phyloP scores from a whole-genome alignment of 2,888 invertebrate species.

The Hypsopygia costalis region DNA sequence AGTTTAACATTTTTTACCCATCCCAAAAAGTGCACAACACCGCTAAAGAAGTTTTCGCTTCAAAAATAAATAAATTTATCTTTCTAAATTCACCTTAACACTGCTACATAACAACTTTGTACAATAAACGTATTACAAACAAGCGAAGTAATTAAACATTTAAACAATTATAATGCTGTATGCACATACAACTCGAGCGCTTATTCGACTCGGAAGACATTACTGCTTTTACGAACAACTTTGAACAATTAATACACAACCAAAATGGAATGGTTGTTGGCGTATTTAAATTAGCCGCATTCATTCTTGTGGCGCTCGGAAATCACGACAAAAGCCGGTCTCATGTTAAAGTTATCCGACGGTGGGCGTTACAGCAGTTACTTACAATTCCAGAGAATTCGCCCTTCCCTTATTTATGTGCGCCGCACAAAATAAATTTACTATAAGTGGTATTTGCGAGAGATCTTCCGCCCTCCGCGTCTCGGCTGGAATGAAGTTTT shows the following conservation, averaged over 20 bases:
- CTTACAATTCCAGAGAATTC: conserved; percentile 50
- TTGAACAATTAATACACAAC: conserved; percentile 5
- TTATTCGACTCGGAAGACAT: conserved; percentile 2
- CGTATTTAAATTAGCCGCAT: conserved; percentile 18
- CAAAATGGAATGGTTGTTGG: not conserved
- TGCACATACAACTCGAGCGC: no score
- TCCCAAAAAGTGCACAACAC: no score
- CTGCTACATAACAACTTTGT: no score
- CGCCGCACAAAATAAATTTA: conserved; percentile 59
- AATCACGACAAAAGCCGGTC: conserved; percentile 34
- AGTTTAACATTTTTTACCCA: no score
- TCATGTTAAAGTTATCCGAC: conserved; percentile 27
- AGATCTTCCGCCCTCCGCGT: conserved; percentile 22
- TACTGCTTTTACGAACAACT: not conserved
- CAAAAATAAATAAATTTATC: no score
- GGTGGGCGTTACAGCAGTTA: conserved; percentile 48
- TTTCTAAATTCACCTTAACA: no score
- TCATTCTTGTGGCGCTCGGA: conserved; percentile 24
- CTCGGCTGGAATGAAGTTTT: conserved; percentile 27
- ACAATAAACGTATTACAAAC: no score
- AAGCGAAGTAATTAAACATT: no score
- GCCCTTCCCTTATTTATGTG: conserved; percentile 55
- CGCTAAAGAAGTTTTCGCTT: no score
- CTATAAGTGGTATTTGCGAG: conserved; percentile 64
- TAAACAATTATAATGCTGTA: no score